Percentiles rank a stretch among this genome's conserved stretches.
These are phyloP conservation scores for Oryzias melastigma DNA, from an alignment of 2,113 vertebrate species.

Conservation along the genomic window DNA sequence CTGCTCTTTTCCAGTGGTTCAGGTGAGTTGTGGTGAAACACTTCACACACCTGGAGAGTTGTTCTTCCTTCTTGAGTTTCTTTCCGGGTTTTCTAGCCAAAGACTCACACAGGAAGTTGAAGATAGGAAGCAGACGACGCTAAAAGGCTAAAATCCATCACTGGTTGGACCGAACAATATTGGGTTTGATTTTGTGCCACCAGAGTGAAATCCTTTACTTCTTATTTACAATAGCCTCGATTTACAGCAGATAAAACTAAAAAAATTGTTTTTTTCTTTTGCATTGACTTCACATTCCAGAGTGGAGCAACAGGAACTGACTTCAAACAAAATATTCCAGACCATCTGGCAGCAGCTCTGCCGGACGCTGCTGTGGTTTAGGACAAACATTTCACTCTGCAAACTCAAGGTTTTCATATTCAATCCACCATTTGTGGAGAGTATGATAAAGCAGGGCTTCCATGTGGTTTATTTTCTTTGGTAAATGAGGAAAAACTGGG, in stretches of 20 bases:
- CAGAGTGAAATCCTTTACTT: too few species aligned
- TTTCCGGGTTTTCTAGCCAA: not conserved
- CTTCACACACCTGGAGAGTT: too few species aligned
- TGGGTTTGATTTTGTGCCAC: too few species aligned
- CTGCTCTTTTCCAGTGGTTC: too few species aligned
- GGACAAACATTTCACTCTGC: slow-evolving; percentile 12
- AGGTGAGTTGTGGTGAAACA: too few species aligned
- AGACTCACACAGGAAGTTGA: slow-evolving; percentile 23
- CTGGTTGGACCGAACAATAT: too few species aligned
- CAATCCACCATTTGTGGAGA: slow-evolving; percentile 4
- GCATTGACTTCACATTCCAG: slow-evolving; percentile 7
- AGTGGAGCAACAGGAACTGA: slow-evolving; percentile 34
- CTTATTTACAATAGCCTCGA: too few species aligned
- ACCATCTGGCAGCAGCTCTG: slow-evolving; percentile 7
- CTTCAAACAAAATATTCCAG: slow-evolving; percentile 28
- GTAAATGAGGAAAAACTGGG: not conserved
- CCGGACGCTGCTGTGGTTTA: slow-evolving; percentile 25
- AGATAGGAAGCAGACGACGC: slow-evolving; percentile 27
- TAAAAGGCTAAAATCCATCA: too few species aligned
- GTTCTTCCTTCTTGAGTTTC: too few species aligned
- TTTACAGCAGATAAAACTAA: too few species aligned
- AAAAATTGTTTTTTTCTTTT: not conserved
- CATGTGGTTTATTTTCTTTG: slow-evolving; percentile 1
- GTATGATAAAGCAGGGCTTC: slow-evolving; percentile 4
- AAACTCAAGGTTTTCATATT: slow-evolving; percentile 18